These are phyloP conservation scores for Drosophila eugracilis DNA, from an alignment of 1,140 invertebrate genomes.

Conservation along the genomic window DNA sequence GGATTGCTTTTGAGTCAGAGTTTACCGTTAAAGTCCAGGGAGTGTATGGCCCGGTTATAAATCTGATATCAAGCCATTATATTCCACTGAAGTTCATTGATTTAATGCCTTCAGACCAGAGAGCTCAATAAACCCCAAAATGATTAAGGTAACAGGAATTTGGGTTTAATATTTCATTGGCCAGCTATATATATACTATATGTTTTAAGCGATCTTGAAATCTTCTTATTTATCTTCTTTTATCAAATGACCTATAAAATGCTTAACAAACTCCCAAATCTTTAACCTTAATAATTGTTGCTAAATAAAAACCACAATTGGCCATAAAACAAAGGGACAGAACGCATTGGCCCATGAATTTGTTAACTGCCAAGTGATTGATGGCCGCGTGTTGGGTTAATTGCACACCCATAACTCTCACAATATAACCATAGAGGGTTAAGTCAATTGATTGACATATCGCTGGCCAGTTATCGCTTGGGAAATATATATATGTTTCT, in stretches of 20 bases:
- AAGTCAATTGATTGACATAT: slow-evolving; percentile 54
- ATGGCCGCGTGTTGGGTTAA: slow-evolving; percentile 39
- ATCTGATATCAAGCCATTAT: slow-evolving; percentile 56
- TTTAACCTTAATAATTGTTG: neutral
- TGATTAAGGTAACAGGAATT: slow-evolving; percentile 37
- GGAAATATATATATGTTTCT: too few relatives aligned
- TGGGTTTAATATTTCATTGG: slow-evolving; percentile 11
- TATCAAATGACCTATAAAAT: neutral
- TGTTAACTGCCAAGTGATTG: slow-evolving; percentile 32
- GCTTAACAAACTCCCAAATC: too few relatives aligned
- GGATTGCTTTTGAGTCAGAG: slow-evolving; percentile 58
- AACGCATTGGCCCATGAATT: slow-evolving; percentile 23
- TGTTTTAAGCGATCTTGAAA: neutral
- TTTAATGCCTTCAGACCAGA: slow-evolving; percentile 28
- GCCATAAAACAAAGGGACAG: slow-evolving; percentile 5
- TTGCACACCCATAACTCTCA: slow-evolving; percentile 13
- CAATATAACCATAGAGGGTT: slow-evolving; percentile 8
- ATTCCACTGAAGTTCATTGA: slow-evolving; percentile 47
- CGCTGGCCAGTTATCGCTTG: slow-evolving; percentile 46
- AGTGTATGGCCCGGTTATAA: slow-evolving; percentile 46
- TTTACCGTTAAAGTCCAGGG: slow-evolving; percentile 69
- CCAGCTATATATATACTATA: neutral
- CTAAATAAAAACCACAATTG: slow-evolving; percentile 13
- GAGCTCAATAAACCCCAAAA: slow-evolving; percentile 14
- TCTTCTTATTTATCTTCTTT: too few relatives aligned